phyloP scores from a whole-genome alignment of 2,888 invertebrate species.

The Clusia tigrina region DNA sequence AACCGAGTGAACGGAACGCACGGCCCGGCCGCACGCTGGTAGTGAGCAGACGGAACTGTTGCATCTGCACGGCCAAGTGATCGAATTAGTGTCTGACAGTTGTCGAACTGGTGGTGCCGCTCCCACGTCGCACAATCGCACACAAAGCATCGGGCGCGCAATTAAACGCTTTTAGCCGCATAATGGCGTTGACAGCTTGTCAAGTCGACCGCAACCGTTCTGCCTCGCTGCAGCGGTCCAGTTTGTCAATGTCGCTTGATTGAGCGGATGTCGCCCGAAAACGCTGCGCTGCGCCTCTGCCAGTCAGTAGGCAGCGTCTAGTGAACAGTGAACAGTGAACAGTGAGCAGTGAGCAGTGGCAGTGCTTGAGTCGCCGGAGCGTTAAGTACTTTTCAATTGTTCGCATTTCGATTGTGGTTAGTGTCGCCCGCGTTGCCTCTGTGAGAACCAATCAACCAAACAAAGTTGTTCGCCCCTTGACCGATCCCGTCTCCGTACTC shows the following conservation, averaged over 20 bases:
- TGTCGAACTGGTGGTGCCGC: slow-evolving; percentile 7
- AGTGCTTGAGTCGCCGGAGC: slow-evolving; percentile 27
- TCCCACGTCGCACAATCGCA: slow-evolving; percentile 14
- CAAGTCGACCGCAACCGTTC: slow-evolving; percentile 54
- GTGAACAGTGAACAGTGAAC: too few species aligned
- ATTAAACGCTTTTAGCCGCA: slow-evolving; percentile 54
- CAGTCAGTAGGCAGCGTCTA: too few species aligned
- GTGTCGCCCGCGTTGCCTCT: slow-evolving; percentile 10
- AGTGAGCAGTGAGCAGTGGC: too few species aligned
- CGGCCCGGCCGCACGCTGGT: too few species aligned
- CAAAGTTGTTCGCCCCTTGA: too few species aligned
- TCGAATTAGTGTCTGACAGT: slow-evolving; percentile 18
- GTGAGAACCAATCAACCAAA: too few species aligned
- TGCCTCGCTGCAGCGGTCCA: slow-evolving; percentile 48
- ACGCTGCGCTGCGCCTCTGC: too few species aligned
- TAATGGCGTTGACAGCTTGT: slow-evolving; percentile 59
- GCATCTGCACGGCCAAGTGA: background rate
- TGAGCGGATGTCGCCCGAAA: slow-evolving; percentile 15
- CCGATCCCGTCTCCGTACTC: background rate
- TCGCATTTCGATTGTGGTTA: slow-evolving; percentile 12
- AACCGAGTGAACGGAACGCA: background rate
- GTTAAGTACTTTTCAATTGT: slow-evolving; percentile 37
- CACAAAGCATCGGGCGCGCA: slow-evolving; percentile 36
- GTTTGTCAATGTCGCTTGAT: slow-evolving; percentile 50
- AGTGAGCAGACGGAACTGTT: background rate